A percentile compares a stretch with the other conserved stretches of the same genome.
phyloP scores from a whole-genome alignment of 2,888 invertebrate genomes.

The Tetramorium bicarinatum region DNA sequence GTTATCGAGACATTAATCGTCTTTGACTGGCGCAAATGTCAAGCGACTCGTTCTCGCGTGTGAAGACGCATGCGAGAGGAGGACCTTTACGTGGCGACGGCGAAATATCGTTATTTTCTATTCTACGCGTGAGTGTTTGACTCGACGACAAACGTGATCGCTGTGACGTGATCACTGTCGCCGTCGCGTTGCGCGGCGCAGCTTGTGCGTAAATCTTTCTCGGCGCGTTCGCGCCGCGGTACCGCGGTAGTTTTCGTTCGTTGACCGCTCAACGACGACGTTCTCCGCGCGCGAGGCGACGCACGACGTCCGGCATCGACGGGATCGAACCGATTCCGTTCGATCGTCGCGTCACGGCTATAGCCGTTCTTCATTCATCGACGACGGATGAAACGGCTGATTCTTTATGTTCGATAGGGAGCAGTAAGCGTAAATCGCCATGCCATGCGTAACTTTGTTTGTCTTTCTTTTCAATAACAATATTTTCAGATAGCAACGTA shows the following conservation, averaged over 20 bases:
- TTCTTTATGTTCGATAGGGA: background rate
- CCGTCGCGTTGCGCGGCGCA: constrained; percentile 8
- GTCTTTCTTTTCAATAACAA: background rate
- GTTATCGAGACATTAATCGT: constrained; percentile 29
- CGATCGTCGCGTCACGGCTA: background rate
- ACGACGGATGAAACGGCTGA: constrained; percentile 6
- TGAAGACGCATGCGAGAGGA: constrained; percentile 4
- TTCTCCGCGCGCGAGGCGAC: too few species aligned
- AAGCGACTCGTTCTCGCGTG: constrained; percentile 1
- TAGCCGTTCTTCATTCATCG: constrained; percentile 29
- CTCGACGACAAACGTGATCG: constrained; percentile 33
- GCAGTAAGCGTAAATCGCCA: background rate
- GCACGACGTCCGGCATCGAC: constrained; percentile 11
- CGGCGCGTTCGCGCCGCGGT: background rate
- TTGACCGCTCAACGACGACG: constrained; percentile 32
- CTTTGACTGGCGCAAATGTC: constrained; percentile 30
- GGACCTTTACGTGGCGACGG: background rate
- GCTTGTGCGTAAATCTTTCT: constrained; percentile 32
- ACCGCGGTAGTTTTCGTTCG: constrained; percentile 30
- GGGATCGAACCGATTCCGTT: constrained; percentile 26
- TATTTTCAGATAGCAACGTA: background rate
- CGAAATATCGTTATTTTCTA: constrained; percentile 23
- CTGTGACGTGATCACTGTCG: constrained; percentile 1
- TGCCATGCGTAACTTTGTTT: background rate
- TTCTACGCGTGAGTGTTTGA: constrained; percentile 11